Conservation (phyloP, 2,113 vertebrate species). For the Gallinago undulata region DNA sequence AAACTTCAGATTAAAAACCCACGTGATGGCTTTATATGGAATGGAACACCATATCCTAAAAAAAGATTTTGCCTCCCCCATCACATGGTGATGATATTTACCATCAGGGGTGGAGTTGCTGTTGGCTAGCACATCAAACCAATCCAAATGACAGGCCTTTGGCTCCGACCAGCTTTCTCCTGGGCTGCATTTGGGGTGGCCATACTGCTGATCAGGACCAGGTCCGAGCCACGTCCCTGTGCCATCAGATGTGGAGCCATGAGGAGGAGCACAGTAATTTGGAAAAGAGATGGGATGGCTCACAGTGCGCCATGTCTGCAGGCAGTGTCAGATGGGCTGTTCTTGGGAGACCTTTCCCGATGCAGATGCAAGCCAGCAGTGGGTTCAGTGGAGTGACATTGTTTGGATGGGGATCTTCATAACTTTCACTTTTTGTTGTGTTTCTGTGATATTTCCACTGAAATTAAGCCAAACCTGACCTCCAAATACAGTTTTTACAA, state of each 20-base stretch:
- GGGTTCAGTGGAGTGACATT: not conserved
- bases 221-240: not conserved
- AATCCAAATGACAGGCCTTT: not conserved
- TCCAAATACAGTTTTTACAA: not conserved
- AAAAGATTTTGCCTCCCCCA: not conserved
- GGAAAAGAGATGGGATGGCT: not conserved
- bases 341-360: not conserved
- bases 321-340: not conserved
- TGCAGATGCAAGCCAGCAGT: not conserved
- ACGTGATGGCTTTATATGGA: not conserved
- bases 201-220: not conserved
- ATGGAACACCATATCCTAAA: not conserved
- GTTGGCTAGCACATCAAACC: not conserved
- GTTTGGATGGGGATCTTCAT: not conserved
- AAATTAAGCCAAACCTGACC: not conserved
- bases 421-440: not conserved
- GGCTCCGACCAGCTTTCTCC: not conserved
- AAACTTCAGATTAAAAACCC: slow-evolving; percentile 28
- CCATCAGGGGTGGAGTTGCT: not conserved
- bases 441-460: not conserved
- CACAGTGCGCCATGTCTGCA: no score
- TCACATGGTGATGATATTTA: not conserved
- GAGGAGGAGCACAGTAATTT: not conserved
- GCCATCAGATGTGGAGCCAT: not conserved
- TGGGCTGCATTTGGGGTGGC: not conserved